These are phyloP conservation scores for Goniozus legneri DNA, from an alignment of 1,140 invertebrate species.

Conservation along the genomic window DNA sequence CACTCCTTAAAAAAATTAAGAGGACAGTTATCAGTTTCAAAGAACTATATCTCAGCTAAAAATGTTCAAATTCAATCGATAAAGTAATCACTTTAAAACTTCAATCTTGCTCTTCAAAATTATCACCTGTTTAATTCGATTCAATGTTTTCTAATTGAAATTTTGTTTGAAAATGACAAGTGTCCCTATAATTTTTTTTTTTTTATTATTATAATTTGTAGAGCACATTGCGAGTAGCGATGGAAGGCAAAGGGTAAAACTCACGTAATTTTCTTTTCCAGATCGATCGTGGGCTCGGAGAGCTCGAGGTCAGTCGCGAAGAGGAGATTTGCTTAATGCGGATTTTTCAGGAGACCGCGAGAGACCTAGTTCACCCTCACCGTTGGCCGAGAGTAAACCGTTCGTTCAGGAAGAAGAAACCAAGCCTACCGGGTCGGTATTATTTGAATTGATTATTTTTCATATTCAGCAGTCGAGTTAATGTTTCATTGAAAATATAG, in stretches of 20 bases:
- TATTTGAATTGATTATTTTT: neutral
- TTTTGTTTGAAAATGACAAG: too few relatives aligned
- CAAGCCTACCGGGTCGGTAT: constrained; percentile 46
- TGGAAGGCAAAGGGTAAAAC: constrained; percentile 11
- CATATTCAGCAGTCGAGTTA: neutral
- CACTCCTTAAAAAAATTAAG: too few relatives aligned
- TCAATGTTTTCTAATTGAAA: too few relatives aligned
- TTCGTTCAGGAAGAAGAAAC: constrained; percentile 50
- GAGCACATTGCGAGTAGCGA: neutral
- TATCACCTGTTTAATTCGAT: too few relatives aligned
- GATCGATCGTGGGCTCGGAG: constrained; percentile 85
- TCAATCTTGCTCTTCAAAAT: too few relatives aligned
- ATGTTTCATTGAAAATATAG: too few relatives aligned
- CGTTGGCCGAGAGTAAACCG: constrained; percentile 56
- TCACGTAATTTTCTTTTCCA: constrained; percentile 40
- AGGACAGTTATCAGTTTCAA: too few relatives aligned
- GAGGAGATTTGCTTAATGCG: constrained; percentile 64
- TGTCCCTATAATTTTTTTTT: too few relatives aligned
- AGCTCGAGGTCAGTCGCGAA: constrained; percentile 67
- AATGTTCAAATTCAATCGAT: too few relatives aligned
- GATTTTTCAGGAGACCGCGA: constrained; percentile 70
- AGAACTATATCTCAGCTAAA: too few relatives aligned
- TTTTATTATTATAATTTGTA: constrained; percentile 2
- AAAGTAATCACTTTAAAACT: too few relatives aligned
- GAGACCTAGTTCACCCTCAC: constrained; percentile 69